A percentile compares a stretch with the other conserved stretches of the same genome.
These are phyloP conservation scores for Camponotus floridanus DNA, from an alignment of 1,140 invertebrate species.

Conservation along the genomic window DNA sequence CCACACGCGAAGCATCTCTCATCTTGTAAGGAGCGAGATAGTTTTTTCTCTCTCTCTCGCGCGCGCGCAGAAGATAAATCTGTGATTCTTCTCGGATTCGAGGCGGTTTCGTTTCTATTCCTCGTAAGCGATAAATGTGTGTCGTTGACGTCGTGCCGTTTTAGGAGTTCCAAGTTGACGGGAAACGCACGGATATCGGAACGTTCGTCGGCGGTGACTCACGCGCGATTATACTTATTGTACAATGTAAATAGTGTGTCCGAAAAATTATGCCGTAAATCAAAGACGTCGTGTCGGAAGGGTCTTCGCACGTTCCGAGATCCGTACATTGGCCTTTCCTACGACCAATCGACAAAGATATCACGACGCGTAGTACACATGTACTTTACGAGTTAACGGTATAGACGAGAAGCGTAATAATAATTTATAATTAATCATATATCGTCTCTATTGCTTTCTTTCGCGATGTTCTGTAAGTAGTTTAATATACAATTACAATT, in stretches of 20 bases:
- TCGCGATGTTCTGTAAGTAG: neutral
- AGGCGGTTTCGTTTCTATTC: conserved; percentile 37
- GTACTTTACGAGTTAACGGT: conserved; percentile 23
- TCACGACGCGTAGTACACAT: conserved; percentile 45
- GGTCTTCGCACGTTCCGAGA: conserved; percentile 33
- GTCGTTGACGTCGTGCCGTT: conserved; percentile 49
- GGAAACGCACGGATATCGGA: conserved; percentile 36
- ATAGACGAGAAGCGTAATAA: conserved; percentile 35
- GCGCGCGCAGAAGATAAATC: conserved; percentile 46
- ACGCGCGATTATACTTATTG: conserved; percentile 15
- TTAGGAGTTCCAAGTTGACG: conserved; percentile 29
- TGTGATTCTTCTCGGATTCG: conserved; percentile 53
- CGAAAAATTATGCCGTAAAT: conserved; percentile 49
- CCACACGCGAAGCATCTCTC: conserved; percentile 31
- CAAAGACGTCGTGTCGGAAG: conserved; percentile 28
- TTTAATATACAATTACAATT: conserved; percentile 40
- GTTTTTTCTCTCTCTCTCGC: conserved; percentile 23
- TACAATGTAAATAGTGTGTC: conserved; percentile 59
- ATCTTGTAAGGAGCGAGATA: conserved; percentile 14
- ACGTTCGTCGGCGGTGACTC: conserved; percentile 17
- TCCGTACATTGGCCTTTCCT: conserved; percentile 29
- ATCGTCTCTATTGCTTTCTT: conserved; percentile 26
- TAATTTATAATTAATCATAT: conserved; percentile 46
- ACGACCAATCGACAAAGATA: conserved; percentile 59
- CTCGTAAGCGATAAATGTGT: conserved; percentile 17